Percentiles rank a stretch among this genome's conserved stretches.
phyloP scores from a whole-genome alignment of 2,113 vertebrate species.

The Litocranius walleri region DNA sequence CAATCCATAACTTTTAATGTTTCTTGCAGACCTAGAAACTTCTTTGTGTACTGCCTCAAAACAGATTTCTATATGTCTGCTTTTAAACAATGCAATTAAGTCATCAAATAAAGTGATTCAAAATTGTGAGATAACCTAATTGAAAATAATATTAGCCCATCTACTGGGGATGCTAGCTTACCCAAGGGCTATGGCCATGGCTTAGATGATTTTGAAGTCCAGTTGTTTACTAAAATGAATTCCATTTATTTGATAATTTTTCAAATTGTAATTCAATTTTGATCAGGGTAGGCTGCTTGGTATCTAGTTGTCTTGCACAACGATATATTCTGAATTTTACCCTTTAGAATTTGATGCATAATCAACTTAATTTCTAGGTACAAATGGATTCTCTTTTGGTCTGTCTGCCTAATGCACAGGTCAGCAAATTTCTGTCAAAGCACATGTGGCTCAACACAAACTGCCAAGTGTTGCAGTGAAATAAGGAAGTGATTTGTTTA shows the following conservation, averaged over 20 bases:
- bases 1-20: conserved; percentile 3
- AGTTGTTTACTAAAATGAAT: conserved; percentile 24
- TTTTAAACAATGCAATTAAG: not conserved
- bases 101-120: not conserved
- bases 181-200: not conserved
- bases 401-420: not conserved
- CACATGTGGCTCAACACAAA: not conserved
- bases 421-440: not conserved
- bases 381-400: not conserved
- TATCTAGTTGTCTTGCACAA: not conserved
- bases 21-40: not conserved
- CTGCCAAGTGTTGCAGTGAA: not conserved
- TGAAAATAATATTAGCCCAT: not conserved
- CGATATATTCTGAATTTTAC: not conserved
- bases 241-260: conserved; percentile 12
- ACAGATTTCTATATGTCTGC: not conserved
- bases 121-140: not conserved
- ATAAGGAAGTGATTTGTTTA: not conserved
- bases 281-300: not conserved
- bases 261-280: not conserved
- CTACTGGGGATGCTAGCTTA: not conserved
- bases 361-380: not conserved
- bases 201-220: not conserved
- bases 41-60: not conserved
- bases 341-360: not conserved